A percentile compares a stretch with the other conserved stretches of the same genome.
Evolutionary conservation across 2,113 vertebrate genomes (phyloP).

Genomic region (Cariama cristata): DNA sequence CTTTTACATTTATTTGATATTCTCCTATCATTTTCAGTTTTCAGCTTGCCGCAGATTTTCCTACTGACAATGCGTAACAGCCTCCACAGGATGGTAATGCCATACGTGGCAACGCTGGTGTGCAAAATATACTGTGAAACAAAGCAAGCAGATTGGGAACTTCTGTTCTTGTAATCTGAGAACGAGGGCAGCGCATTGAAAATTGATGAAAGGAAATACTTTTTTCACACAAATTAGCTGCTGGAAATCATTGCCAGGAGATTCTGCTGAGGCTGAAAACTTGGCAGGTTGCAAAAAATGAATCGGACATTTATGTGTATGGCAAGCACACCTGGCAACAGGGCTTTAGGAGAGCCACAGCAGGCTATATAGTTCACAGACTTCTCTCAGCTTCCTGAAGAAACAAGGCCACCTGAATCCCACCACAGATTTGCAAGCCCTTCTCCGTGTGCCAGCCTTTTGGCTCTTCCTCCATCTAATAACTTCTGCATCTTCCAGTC

Average conservation of each 20-base stretch:
- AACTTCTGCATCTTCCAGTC: background rate
- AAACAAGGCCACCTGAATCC: background rate
- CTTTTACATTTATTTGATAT: background rate
- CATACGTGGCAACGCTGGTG: background rate
- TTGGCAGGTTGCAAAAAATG: background rate
- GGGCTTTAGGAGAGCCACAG: background rate
- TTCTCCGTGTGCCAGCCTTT: background rate
- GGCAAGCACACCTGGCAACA: background rate
- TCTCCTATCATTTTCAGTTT: background rate
- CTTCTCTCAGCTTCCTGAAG: background rate
- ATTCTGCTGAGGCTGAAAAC: background rate
- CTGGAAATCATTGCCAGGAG: background rate
- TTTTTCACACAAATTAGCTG: background rate
- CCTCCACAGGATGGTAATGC: background rate
- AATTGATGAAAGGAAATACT: background rate
- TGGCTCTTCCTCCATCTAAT: background rate
- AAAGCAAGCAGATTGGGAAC: constrained; percentile 31
- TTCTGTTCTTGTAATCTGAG: background rate
- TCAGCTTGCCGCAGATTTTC: background rate
- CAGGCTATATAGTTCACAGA: background rate
- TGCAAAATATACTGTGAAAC: background rate
- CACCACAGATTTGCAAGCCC: background rate
- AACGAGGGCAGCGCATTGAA: background rate
- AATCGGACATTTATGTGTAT: rapidly evolving
- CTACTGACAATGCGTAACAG: background rate